Evolutionary conservation across 2,113 vertebrate species (phyloP), one percentile per base, ranked within the genome.

Genomic region (Alosa alosa): DNA sequence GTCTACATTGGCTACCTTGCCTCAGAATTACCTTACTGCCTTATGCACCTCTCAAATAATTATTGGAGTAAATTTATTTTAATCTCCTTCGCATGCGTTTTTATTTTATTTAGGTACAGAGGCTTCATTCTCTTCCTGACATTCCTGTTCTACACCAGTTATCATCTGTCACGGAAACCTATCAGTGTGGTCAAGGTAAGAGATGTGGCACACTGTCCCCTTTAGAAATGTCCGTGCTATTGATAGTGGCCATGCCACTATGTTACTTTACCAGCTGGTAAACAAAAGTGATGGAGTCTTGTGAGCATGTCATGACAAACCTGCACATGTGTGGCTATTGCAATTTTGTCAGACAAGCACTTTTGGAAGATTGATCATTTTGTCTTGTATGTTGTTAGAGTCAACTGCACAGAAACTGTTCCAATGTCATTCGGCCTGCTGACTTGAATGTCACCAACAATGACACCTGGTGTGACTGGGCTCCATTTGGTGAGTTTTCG

Each of bases 181-280:
- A 97, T 99, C 93, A 99, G 98, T 89, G 96, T 99, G 0, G 97
- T 99, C 47, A 99, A 99, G 97, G 98, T 99, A 89, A 90, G 25
- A 44, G 72, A 81, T 15, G 0, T 36, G 8, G 15, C 8, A 31
- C 55, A 36, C 25, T 31, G 47, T 52, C 25, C 64, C 64, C 41
- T 44, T 72, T 25, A 25, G 25, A 31, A 2, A 31, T 72, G 25
- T 4, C 25, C 0, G n/a, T 52, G 9, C 50, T 15, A 52, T 1
- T 52, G 50, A 52, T 52, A 15, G 41, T 44, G 50, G 50, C 2
- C 11, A 17, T 52, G 50, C 50, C 3, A 52, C 50, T 15, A 17
- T 52, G 17, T 6, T 50, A 10, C 17, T 52, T 0, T 52, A 52
- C 50, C 15, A 22, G 6, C 20, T 68, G 9, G 64, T n/a, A 68